A percentile compares a stretch with the other conserved stretches of the same genome.
phyloP scores from a whole-genome alignment of 2,113 vertebrate species.

The Myiagra hebetior region DNA sequence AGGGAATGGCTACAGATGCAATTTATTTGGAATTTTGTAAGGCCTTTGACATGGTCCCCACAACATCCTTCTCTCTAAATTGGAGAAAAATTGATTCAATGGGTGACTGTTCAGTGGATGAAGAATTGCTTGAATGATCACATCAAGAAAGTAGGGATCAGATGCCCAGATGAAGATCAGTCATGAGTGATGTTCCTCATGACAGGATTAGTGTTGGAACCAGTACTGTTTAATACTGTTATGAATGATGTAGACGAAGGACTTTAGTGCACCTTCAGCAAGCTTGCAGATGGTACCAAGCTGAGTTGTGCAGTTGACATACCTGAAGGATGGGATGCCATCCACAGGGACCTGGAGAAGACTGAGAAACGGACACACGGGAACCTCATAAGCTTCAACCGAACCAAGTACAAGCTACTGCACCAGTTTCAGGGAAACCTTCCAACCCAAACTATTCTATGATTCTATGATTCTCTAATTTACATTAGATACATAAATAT shows the following conservation, averaged over 20 bases:
- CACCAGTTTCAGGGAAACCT: background rate
- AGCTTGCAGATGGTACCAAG: background rate
- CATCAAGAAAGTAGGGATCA: no score
- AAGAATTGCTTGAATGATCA: background rate
- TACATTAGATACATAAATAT: background rate
- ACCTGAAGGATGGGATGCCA: background rate
- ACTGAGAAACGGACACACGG: background rate
- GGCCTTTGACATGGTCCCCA: background rate
- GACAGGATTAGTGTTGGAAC: background rate
- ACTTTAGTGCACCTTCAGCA: background rate
- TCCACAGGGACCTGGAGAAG: background rate
- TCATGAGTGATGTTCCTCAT: background rate
- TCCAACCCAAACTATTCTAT: background rate
- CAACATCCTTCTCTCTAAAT: background rate
- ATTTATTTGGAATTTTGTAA: background rate
- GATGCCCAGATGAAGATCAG: background rate
- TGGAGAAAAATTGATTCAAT: background rate
- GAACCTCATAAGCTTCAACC: background rate
- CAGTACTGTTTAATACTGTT: background rate
- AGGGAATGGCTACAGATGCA: background rate
- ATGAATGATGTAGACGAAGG: rapidly evolving
- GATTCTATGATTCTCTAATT: background rate
- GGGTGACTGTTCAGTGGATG: background rate
- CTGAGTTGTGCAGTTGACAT: background rate
- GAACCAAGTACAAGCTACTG: background rate